These are phyloP conservation scores for Corythoichthys haematopterus DNA, from an alignment of 2,113 vertebrate genomes.

Conservation along the genomic window DNA sequence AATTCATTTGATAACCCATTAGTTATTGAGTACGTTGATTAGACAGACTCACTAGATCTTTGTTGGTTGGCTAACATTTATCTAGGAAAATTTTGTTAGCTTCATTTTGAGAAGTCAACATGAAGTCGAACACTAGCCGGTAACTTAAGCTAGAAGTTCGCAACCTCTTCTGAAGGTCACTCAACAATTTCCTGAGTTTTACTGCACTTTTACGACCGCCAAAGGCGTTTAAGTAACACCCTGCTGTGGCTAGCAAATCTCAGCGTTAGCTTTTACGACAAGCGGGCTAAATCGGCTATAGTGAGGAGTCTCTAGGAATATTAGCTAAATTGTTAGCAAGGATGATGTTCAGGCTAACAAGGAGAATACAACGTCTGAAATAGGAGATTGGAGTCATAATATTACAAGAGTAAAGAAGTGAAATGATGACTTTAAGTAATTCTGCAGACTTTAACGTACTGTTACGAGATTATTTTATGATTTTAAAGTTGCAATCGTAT, in stretches of 20 bases:
- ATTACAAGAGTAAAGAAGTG: too few relatives aligned
- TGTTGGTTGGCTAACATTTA: neutral
- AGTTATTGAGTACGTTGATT: too few relatives aligned
- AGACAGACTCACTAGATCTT: too few relatives aligned
- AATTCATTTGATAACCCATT: too few relatives aligned
- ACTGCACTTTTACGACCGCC: conserved; percentile 43
- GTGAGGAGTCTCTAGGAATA: conserved; percentile 37
- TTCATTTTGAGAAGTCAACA: too few relatives aligned
- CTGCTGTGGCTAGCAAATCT: conserved; percentile 43
- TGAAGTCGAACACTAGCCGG: neutral
- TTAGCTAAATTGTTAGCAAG: conserved; percentile 40
- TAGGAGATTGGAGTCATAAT: too few relatives aligned
- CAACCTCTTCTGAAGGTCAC: conserved; percentile 15
- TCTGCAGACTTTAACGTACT: too few relatives aligned
- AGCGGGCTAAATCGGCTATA: conserved; percentile 42
- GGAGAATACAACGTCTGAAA: neutral
- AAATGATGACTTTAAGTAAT: too few relatives aligned
- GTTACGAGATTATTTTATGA: too few relatives aligned
- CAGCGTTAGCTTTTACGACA: conserved; percentile 41
- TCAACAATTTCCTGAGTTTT: conserved; percentile 56
- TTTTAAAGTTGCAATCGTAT: too few relatives aligned
- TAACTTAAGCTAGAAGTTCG: neutral
- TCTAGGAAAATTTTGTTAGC: too few relatives aligned
- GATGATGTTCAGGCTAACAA: conserved; percentile 30
- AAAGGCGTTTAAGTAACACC: conserved; percentile 56